Evolutionary conservation across 1,140 invertebrate species (phyloP), one percentile per base, ranked within the genome.

Genomic region (Drosophila baimaii): DNA sequence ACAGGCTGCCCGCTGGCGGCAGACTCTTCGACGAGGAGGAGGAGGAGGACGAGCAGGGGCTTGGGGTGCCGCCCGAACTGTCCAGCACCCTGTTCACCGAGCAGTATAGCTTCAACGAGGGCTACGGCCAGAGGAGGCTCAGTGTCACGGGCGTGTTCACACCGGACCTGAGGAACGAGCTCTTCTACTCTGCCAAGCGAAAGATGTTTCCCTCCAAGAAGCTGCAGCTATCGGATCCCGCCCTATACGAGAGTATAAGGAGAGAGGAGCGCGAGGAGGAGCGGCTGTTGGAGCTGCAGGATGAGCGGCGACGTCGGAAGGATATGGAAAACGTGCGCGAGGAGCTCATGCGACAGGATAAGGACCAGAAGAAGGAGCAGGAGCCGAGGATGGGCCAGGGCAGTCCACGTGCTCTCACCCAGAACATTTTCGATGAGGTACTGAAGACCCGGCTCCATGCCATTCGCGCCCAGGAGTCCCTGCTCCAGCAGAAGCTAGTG

Each of bases 81-180:
- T 90, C 85, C 9, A 92, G 84, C 56, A 91, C 83, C 5, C 61
- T 90, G 51, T 91, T 79, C 27, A 89, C 80, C 23, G 83, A 88
- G 33, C 83, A 88, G 51, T 88, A 90, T 52, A 91, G 90, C 55
- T 88, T 91, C 44, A 78, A 91, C 51, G 90, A 89, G 41, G 86
- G 69, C 41, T 90, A 80, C 12, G 88, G 81, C 3, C 79, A 86
- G 59, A 57, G 88, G 7, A 73, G 82, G 3, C 58, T 91, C 6
- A 91, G 90, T 35, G 63, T 90, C 0, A 88, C 69, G 0, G 85
- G 90, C 2, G 81, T 80, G 1, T 91, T 90, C 43, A 91, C 90
- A 5, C 90, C 90, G 2, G 90, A 90, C 46, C 17, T 91, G 46
- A 76, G 84, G 5, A 78, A 46, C 29, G 90, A 91, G 25, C 74